Conservation (phyloP, 2,888 invertebrate genomes). For the Drosophila imparisetae region DNA sequence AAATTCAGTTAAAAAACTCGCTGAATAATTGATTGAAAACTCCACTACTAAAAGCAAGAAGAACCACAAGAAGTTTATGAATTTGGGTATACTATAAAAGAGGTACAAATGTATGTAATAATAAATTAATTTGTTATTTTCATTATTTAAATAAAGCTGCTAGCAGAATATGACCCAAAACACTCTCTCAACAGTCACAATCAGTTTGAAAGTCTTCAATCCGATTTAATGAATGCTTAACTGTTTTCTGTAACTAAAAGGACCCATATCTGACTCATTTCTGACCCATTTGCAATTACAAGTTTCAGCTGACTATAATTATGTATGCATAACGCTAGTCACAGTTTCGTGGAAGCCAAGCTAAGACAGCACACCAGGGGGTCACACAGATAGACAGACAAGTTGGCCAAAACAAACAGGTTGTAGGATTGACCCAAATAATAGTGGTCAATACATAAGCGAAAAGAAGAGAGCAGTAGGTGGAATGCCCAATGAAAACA, state of each 20-base stretch:
- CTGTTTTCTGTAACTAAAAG: neutral
- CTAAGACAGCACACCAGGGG: neutral
- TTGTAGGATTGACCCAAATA: conserved; percentile 34
- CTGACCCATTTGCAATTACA: conserved; percentile 1
- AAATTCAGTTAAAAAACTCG: neutral
- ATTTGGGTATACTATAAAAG: neutral
- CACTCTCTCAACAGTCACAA: neutral
- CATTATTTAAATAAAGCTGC: neutral
- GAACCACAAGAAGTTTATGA: neutral
- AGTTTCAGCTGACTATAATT: neutral
- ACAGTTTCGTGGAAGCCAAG: neutral
- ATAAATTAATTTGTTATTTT: too few species aligned
- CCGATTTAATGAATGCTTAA: neutral
- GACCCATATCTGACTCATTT: neutral
- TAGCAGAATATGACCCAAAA: neutral
- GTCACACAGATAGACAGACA: neutral
- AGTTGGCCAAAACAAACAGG: conserved; percentile 23
- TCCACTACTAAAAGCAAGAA: neutral
- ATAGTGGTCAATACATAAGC: conserved; percentile 18
- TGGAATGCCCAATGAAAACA: conserved; percentile 8
- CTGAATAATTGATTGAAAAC: neutral
- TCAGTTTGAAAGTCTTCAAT: neutral
- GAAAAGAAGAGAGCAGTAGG: neutral
- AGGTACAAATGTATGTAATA: too few species aligned
- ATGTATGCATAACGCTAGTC: neutral